Percentiles rank a stretch among this genome's conserved stretches.
phyloP scores from a whole-genome alignment of 2,888 invertebrate species.

The Andrena marginata region DNA sequence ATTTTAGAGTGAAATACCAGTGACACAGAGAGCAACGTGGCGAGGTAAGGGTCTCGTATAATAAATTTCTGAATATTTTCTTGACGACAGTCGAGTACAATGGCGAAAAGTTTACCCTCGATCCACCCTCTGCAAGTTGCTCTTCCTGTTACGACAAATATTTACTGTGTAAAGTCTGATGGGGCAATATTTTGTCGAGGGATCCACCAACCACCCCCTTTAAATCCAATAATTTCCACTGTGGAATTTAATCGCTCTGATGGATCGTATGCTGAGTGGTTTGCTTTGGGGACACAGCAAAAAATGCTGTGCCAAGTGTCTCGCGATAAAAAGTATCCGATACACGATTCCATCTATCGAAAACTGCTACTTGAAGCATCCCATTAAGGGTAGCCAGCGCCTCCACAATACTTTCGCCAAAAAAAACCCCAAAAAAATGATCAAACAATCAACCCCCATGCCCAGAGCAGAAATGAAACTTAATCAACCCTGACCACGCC shows the following conservation, averaged over 20 bases:
- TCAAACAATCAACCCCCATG: too few relatives aligned
- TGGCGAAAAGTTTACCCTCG: not conserved
- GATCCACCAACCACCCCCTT: conserved; percentile 12
- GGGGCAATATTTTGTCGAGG: conserved; percentile 22
- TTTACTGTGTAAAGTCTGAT: conserved; percentile 36
- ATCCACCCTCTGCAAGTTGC: not conserved
- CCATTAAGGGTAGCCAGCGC: too few relatives aligned
- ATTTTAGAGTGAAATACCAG: too few relatives aligned
- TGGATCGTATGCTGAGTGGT: not conserved
- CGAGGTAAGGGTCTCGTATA: not conserved
- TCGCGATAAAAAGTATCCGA: not conserved
- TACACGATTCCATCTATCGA: too few relatives aligned
- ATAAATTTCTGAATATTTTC: conserved; percentile 35
- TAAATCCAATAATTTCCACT: conserved; percentile 16
- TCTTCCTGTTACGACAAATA: conserved; percentile 33
- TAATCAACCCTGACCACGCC: too few relatives aligned
- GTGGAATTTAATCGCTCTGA: conserved; percentile 4
- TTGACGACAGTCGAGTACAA: not conserved
- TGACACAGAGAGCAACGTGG: not conserved
- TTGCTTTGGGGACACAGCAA: conserved; percentile 6
- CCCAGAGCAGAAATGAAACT: too few relatives aligned
- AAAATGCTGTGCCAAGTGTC: conserved; percentile 5
- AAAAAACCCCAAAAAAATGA: too few relatives aligned
- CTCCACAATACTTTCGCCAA: too few relatives aligned
- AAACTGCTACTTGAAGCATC: too few relatives aligned